Evolutionary conservation across 2,888 invertebrate species (phyloP).

Genomic region (Meganola albula): DNA sequence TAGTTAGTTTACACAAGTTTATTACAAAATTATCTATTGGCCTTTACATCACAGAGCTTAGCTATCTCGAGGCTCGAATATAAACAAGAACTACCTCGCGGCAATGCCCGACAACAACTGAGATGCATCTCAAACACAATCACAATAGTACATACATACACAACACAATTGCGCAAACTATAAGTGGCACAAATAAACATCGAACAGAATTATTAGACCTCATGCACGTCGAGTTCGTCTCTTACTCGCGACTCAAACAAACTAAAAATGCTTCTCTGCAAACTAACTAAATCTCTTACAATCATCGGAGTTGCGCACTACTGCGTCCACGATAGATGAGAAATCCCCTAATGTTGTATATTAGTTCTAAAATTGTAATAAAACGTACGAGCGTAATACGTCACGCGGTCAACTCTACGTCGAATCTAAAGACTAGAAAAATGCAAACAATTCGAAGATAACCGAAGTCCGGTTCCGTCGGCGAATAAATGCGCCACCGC

Average conservation of each 20-base stretch:
- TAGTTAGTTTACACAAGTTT: slow-evolving; percentile 70
- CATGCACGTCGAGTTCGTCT: slow-evolving; percentile 26
- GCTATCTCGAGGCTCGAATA: slow-evolving; percentile 54
- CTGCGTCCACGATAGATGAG: slow-evolving; percentile 40
- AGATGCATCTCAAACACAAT: slow-evolving; percentile 18
- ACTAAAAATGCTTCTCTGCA: slow-evolving; percentile 32
- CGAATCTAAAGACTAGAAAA: slow-evolving; percentile 71
- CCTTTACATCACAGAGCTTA: slow-evolving; percentile 74
- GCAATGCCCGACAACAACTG: slow-evolving; percentile 17
- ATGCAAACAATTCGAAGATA: slow-evolving; percentile 67
- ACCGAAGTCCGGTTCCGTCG: slow-evolving; percentile 35
- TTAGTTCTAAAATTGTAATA: slow-evolving; percentile 39
- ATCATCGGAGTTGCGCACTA: slow-evolving; percentile 40
- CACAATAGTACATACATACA: slow-evolving; percentile 24
- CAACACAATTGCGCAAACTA: slow-evolving; percentile 24
- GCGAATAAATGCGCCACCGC: slow-evolving; percentile 43
- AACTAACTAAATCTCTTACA: slow-evolving; percentile 29
- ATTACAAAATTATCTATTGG: slow-evolving; percentile 75
- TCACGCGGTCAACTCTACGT: slow-evolving; percentile 47
- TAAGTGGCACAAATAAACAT: slow-evolving; percentile 26
- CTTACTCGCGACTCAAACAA: slow-evolving; percentile 28
- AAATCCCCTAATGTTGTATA: slow-evolving; percentile 32
- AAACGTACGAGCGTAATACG: slow-evolving; percentile 39
- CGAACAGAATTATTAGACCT: slow-evolving; percentile 26
- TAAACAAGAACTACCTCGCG: slow-evolving; percentile 18